Percentiles rank a stretch among this genome's conserved stretches.
Evolutionary conservation across 2,888 invertebrate genomes (phyloP).

Genomic region (Crioceris asparagi): DNA sequence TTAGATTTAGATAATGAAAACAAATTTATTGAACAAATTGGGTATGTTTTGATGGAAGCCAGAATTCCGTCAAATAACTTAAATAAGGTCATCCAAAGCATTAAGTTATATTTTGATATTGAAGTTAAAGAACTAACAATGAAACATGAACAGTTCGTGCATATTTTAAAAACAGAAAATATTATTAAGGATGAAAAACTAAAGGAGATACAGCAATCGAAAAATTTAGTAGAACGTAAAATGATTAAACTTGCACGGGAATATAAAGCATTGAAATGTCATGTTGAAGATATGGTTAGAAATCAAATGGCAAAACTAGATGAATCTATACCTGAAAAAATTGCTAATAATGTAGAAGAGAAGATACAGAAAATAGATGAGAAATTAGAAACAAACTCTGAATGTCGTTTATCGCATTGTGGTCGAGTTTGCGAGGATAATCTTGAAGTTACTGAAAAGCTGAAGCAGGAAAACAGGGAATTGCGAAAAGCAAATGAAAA

Average conservation of each 20-base stretch:
- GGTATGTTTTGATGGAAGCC: conserved; percentile 11
- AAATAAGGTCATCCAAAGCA: conserved; percentile 10
- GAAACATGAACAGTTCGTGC: conserved; percentile 13
- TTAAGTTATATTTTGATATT: conserved; percentile 15
- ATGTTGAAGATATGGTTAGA: conserved; percentile 6
- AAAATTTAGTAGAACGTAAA: conserved; percentile 15
- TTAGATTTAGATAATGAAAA: conserved; percentile 16
- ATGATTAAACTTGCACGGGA: conserved; percentile 13
- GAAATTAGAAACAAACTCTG: too few species aligned
- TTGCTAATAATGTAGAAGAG: too few species aligned
- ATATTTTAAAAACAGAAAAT: conserved; percentile 17
- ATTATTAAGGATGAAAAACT: conserved; percentile 12
- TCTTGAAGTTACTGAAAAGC: conserved; percentile 2
- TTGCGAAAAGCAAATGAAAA: conserved; percentile 7
- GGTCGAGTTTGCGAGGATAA: conserved; percentile 8
- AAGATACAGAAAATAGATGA: conserved; percentile 5
- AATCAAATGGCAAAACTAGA: too few species aligned
- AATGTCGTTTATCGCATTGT: conserved; percentile 6
- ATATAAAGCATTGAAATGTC: conserved; percentile 14
- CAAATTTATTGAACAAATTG: conserved; percentile 17
- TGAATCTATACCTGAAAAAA: too few species aligned
- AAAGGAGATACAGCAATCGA: conserved; percentile 13
- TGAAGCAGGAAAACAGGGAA: conserved; percentile 10
- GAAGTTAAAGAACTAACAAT: conserved; percentile 16
- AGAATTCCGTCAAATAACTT: conserved; percentile 12